Conservation (phyloP, 1,140 invertebrate species). For the Drosophila takahashii region DNA sequence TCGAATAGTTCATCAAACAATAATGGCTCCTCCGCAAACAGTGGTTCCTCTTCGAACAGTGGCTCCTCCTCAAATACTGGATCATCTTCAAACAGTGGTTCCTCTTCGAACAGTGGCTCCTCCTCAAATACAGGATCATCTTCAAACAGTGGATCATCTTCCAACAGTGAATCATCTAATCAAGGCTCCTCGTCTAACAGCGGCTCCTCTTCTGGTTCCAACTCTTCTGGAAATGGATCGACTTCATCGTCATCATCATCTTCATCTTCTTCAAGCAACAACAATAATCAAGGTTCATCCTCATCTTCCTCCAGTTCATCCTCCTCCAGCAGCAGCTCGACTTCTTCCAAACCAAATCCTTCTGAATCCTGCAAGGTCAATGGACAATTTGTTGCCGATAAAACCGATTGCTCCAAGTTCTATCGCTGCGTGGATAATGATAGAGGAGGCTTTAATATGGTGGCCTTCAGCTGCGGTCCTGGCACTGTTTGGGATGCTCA, state of each 20-base stretch:
- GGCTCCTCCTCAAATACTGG: constrained; percentile 17
- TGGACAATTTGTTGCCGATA: constrained; percentile 86
- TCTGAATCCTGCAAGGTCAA: constrained; percentile 84
- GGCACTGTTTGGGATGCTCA: constrained; percentile 89
- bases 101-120: constrained; percentile 5
- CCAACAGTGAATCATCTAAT: constrained; percentile 18
- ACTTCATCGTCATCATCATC: constrained; percentile 4
- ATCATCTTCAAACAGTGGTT: constrained; percentile 3
- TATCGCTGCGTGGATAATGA: constrained; percentile 89
- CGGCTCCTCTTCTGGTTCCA: constrained; percentile 12
- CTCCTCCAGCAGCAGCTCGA: constrained; percentile 33
- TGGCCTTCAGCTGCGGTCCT: constrained; percentile 88
- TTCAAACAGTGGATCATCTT: constrained; percentile 6
- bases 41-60: constrained; percentile 13
- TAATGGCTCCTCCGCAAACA: constrained; percentile 24
- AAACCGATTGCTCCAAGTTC: constrained; percentile 88
- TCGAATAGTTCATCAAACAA: constrained; percentile 37
- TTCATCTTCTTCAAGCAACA: constrained; percentile 28
- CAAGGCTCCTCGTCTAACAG: constrained; percentile 54
- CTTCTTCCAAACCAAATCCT: constrained; percentile 47
- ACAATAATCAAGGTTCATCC: constrained; percentile 40
- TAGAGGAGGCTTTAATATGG: constrained; percentile 86
- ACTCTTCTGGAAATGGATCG: constrained; percentile 5
- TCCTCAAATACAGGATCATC: constrained; percentile 4
- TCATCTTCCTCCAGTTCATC: constrained; percentile 36